Base-by-base conservation (phyloP, 2,888 invertebrate genomes). In the Lasioglossum oenotherae region DNA sequence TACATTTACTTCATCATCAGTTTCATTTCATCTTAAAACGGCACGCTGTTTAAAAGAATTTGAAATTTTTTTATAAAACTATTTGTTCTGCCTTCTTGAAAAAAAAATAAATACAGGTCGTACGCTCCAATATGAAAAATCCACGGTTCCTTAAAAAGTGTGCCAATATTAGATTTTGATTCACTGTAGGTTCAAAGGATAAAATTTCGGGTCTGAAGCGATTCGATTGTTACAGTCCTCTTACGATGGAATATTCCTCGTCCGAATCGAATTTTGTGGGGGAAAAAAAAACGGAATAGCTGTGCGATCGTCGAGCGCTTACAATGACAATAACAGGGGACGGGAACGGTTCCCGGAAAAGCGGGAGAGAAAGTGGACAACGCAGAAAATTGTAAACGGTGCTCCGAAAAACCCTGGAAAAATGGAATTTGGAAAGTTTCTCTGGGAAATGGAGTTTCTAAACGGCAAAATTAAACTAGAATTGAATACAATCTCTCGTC, bases 391-490 rank as follows among this genome's bases (percentile, higher is more conserved):
- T 53, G 53, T 53, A 10, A 23, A 23, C 53, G 23, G 23, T 10
- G 35, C 67, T 3, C 35, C 19, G 67, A 67, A 35, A 67, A 67
- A 67, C 8, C 10, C 35, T 10, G 35, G 35, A 67, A 67, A 67
- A 35, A 67, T 23, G 35, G 23, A 35, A 67, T 35, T 31, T 67
- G 10, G 35, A 35, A 23, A 35, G 31, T 67, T 60, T 60, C 27
- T 4, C 27, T 14, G 60, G 27, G 10, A 67, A 67, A 35, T 35
- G 19, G 67, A 38, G 67, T 74, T 74, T 74, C 35, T 46, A 27
- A 49, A 49, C 35, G 74, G 31, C 10, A 74, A 67, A 67, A 67
- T 67, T 38, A 67, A 67, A 67, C 67, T 67, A 23, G 67, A 67
- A 67, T 10, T 27, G 60, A 27, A 64, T 64, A 64, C 60, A 64